Evolutionary conservation across 2,888 invertebrate species (phyloP).

Genomic region (Boloria euphrosyne): DNA sequence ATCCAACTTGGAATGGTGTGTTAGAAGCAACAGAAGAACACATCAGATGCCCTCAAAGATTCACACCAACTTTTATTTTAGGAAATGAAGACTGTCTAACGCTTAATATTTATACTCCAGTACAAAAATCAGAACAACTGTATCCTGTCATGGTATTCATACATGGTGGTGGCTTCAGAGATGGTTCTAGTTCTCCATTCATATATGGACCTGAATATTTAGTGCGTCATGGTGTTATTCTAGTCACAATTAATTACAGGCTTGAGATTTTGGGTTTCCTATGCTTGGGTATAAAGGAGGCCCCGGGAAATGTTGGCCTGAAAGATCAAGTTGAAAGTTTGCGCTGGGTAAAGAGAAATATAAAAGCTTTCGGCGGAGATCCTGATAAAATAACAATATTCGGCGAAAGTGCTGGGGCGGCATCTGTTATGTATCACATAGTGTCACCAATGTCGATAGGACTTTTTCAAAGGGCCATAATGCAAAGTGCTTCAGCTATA

Average conservation of each 20-base stretch:
- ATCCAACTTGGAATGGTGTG: constrained; percentile 59
- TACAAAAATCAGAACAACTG: constrained; percentile 34
- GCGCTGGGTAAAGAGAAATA: constrained; percentile 66
- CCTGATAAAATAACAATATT: constrained; percentile 69
- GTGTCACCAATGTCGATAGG: constrained; percentile 69
- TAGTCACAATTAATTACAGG: constrained; percentile 72
- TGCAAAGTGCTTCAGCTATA: constrained; percentile 72
- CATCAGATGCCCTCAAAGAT: constrained; percentile 65
- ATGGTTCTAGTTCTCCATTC: constrained; percentile 66
- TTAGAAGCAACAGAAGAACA: constrained; percentile 62
- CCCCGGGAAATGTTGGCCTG: constrained; percentile 70
- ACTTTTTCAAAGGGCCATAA: constrained; percentile 65
- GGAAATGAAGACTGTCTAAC: constrained; percentile 69
- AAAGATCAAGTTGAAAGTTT: constrained; percentile 72
- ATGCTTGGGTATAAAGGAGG: constrained; percentile 68
- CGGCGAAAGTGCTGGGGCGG: constrained; percentile 75
- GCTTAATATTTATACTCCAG: constrained; percentile 67
- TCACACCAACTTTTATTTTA: constrained; percentile 49
- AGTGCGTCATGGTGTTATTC: constrained; percentile 60
- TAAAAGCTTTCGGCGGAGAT: constrained; percentile 67
- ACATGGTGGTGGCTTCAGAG: constrained; percentile 72
- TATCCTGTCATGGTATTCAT: constrained; percentile 74
- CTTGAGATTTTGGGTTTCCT: constrained; percentile 70
- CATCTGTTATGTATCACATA: constrained; percentile 66
- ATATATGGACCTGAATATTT: constrained; percentile 70